phyloP scores from a whole-genome alignment of 2,797 vertebrate species.

The Pogoniulus pusillus region DNA sequence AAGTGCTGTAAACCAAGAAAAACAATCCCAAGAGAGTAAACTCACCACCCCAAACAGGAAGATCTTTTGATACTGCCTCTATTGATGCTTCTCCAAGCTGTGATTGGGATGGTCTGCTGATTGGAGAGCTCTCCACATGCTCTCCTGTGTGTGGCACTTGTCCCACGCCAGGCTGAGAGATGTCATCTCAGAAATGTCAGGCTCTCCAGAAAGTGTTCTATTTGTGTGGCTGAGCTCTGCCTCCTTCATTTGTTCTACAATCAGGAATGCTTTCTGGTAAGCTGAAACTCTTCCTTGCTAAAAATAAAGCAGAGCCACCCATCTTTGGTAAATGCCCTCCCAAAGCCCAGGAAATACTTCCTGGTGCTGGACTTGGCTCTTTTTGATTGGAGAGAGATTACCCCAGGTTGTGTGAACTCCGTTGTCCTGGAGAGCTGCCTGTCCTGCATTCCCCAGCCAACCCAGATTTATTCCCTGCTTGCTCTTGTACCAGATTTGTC shows the following conservation, averaged over 20 bases:
- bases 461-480: neutral
- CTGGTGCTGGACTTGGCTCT: neutral
- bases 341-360: neutral
- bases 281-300: neutral
- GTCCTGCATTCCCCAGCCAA: neutral
- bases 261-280: neutral
- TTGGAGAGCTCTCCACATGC: neutral
- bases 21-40: neutral
- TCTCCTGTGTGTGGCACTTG: neutral
- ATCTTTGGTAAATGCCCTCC: neutral
- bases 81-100: neutral
- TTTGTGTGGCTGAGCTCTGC: neutral
- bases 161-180: neutral
- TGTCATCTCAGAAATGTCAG: neutral
- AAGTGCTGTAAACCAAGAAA: neutral
- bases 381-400: neutral
- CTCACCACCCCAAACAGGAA: accelerated
- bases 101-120: neutral
- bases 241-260: neutral
- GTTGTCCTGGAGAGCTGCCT: neutral
- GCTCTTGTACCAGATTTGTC: neutral
- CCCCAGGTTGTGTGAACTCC: neutral
- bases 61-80: neutral
- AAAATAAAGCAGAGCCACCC: neutral
- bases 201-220: neutral